Conservation (phyloP, 53 echinoderm and acorn worm genomes). For the Paracentrotus lividus region DNA sequence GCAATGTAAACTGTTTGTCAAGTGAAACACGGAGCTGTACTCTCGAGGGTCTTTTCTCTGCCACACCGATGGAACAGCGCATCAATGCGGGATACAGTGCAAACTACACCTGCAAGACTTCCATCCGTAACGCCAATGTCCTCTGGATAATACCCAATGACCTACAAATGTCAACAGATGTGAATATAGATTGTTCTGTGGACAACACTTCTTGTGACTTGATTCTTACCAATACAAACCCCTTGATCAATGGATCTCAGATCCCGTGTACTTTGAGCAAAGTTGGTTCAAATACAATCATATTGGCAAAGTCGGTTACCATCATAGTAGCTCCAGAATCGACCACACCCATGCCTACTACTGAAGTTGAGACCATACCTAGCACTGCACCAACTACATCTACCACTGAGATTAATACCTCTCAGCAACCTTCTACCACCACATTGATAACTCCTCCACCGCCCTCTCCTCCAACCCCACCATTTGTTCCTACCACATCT, state of each 20-base stretch:
- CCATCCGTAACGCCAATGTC: constrained; percentile 5
- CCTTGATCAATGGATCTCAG: background rate
- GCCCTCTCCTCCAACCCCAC: constrained; percentile 31
- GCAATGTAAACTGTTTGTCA: background rate
- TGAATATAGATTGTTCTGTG: background rate
- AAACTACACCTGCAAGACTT: constrained; percentile 2
- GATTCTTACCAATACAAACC: background rate
- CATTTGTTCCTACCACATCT: constrained; percentile 10
- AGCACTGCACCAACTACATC: background rate
- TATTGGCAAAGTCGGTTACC: background rate
- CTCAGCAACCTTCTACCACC: constrained; percentile 18
- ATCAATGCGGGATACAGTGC: background rate
- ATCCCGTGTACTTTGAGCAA: background rate
- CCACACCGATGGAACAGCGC: background rate
- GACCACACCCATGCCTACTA: background rate
- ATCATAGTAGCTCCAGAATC: background rate
- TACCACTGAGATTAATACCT: background rate
- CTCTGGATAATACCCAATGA: background rate
- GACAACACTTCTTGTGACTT: background rate
- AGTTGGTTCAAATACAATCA: background rate
- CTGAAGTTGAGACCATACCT: background rate
- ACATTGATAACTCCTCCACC: constrained; percentile 56
- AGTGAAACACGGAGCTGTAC: constrained; percentile 26
- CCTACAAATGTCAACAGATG: background rate
- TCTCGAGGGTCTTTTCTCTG: background rate